phyloP scores from a whole-genome alignment of 1,140 invertebrate species.

The Argopecten irradians region DNA sequence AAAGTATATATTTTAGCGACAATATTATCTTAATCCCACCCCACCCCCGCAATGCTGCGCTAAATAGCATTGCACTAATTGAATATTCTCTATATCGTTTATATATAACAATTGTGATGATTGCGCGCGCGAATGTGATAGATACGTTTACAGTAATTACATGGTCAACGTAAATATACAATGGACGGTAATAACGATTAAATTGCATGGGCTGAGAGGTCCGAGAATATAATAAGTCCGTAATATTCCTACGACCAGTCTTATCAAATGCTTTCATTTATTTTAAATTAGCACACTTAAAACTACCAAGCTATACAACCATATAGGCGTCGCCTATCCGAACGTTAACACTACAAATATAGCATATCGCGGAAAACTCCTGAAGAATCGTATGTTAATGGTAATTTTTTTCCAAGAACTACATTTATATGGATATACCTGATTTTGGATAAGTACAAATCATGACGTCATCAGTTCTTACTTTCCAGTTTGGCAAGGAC shows the following conservation, averaged over 20 bases:
- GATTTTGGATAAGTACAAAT: slow-evolving; percentile 40
- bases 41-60: too few species aligned
- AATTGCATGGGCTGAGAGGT: too few species aligned
- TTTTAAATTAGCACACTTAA: background rate
- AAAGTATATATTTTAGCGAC: too few species aligned
- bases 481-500: slow-evolving; percentile 16
- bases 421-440: slow-evolving; percentile 17
- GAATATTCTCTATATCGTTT: background rate
- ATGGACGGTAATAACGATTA: too few species aligned
- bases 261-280: too few species aligned
- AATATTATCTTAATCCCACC: too few species aligned
- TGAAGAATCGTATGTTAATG: too few species aligned
- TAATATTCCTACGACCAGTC: too few species aligned
- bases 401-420: background rate
- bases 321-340: background rate
- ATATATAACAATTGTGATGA: background rate
- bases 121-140: background rate
- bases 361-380: background rate
- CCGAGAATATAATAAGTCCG: too few species aligned
- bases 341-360: background rate
- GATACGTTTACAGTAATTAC: background rate
- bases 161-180: background rate
- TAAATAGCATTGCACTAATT: background rate
- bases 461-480: slow-evolving; percentile 37
- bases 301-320: background rate